Base-by-base conservation (phyloP, 2,888 invertebrate species). In the Orchestes rusci region DNA sequence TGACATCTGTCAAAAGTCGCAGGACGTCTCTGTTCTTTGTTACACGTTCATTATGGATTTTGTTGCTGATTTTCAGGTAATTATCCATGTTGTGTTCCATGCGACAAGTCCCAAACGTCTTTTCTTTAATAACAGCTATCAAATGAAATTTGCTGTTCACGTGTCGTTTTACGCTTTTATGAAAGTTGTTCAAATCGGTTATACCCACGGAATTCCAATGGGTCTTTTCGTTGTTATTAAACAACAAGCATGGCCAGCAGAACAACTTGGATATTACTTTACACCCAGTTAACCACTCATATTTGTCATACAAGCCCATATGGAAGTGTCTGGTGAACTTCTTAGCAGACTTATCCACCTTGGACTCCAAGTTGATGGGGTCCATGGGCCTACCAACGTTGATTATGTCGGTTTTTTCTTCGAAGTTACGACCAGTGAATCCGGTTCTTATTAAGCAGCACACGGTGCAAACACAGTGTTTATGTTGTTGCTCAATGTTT, bases 11-110 rank as follows among this genome's bases (percentile, higher is more conserved):
- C 8, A 56, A 42, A 27, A 45, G 29, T 44, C 51, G 53, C 19
- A 40, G 16, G 4, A 33, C 18, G 50, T 53, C 41, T 29, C 53
- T 32, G 42, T 57, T 58, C 39, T 51, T 53, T 13, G 37, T 41
- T 2, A 56, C 52, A 27, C 43, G 38, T 42, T 55, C 43, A 39
- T 58, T 57, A 39, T 56, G 53, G 17, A 16, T 10, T 16, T 20
- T 12, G 10, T 45, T 8, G 23, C 18, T 29, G 10, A 45, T n/a
- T 33, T 32, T 12, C 8, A 40, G 38, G 10, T 33, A 43, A 2
- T 42, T 38, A 16, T 50, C 38, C 1, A 47, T 17, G 16, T 4
- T 16, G 17, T 42, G 36, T 29, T 47, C 43, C 7, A 47, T 40
- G 7, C 33, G 7, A n/a, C 8, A 41, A 17, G 43, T 52, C 3